Evolutionary conservation across 1,140 invertebrate genomes (phyloP).

Genomic region (Drosophila persimilis): DNA sequence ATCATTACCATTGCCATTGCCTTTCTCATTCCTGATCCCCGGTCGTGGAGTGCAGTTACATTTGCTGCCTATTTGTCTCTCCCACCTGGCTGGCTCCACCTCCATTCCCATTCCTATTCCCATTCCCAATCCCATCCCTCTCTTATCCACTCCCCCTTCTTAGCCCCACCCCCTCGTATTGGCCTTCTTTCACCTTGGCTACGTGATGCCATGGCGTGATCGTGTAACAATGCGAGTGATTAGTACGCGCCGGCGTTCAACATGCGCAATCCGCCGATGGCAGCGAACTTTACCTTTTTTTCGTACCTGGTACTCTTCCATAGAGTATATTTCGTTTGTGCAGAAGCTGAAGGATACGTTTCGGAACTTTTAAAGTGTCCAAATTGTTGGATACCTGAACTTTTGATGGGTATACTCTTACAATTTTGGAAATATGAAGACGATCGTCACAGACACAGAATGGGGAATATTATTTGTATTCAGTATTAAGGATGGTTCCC

Average conservation of each 20-base stretch:
- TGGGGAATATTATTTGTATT: too few relatives aligned
- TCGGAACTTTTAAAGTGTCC: too few relatives aligned
- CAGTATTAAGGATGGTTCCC: too few relatives aligned
- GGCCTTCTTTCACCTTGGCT: constrained; percentile 55
- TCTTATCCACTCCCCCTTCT: constrained; percentile 1
- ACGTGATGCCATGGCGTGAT: constrained; percentile 53
- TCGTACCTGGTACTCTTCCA: background rate
- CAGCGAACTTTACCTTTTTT: constrained; percentile 37
- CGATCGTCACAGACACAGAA: too few relatives aligned
- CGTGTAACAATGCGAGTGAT: constrained; percentile 81
- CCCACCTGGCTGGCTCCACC: background rate
- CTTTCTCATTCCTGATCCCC: background rate
- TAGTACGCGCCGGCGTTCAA: constrained; percentile 80
- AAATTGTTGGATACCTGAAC: too few relatives aligned
- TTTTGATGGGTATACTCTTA: too few relatives aligned
- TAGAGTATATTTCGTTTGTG: too few relatives aligned
- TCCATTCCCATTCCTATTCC: too few relatives aligned
- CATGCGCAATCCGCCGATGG: constrained; percentile 55
- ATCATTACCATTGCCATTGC: too few relatives aligned
- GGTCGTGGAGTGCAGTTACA: constrained; percentile 34
- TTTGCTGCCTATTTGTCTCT: constrained; percentile 41
- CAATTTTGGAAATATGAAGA: too few relatives aligned
- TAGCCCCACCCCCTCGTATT: background rate
- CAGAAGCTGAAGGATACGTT: too few relatives aligned
- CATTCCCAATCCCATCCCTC: too few relatives aligned